Evolutionary conservation across 2,113 vertebrate genomes (phyloP).

Genomic region (Leptodactylus fuscus): DNA sequence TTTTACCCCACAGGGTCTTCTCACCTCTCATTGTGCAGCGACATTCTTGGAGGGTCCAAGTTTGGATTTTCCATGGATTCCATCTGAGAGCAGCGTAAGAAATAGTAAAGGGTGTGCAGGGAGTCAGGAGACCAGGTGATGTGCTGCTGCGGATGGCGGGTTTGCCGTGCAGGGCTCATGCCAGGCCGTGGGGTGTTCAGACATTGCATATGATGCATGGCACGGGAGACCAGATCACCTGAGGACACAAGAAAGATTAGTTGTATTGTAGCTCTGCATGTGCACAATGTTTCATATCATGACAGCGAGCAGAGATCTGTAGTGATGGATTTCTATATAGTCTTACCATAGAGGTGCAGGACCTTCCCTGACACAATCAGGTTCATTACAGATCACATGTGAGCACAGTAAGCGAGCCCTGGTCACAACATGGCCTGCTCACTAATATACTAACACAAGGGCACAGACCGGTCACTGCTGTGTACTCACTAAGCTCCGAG

Average conservation of each 20-base stretch:
- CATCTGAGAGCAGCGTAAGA: constrained; percentile 97
- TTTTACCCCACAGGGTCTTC: neutral
- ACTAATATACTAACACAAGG: too few relatives aligned
- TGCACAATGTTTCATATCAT: too few relatives aligned
- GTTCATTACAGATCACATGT: too few relatives aligned
- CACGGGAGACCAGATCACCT: constrained; percentile 96
- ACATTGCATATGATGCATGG: constrained; percentile 98
- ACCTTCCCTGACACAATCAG: too few relatives aligned
- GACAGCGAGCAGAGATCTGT: too few relatives aligned
- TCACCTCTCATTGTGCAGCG: constrained; percentile 94
- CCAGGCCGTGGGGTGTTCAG: constrained; percentile 84
- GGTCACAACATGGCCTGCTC: too few relatives aligned
- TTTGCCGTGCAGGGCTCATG: constrained; percentile 86
- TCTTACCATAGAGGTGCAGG: too few relatives aligned
- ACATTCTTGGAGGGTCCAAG: constrained; percentile 95
- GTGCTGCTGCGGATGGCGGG: constrained; percentile 84
- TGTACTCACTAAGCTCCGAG: constrained; percentile 94
- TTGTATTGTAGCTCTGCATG: too few relatives aligned
- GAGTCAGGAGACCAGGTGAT: constrained; percentile 95
- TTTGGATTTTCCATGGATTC: constrained; percentile 99
- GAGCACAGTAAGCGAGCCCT: too few relatives aligned
- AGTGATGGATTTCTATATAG: too few relatives aligned
- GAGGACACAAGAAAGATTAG: constrained; percentile 46
- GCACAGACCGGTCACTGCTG: too few relatives aligned
- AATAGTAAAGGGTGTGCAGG: constrained; percentile 98